Conservation (phyloP, 2,113 vertebrate species). For the Dasyprocta punctata region DNA sequence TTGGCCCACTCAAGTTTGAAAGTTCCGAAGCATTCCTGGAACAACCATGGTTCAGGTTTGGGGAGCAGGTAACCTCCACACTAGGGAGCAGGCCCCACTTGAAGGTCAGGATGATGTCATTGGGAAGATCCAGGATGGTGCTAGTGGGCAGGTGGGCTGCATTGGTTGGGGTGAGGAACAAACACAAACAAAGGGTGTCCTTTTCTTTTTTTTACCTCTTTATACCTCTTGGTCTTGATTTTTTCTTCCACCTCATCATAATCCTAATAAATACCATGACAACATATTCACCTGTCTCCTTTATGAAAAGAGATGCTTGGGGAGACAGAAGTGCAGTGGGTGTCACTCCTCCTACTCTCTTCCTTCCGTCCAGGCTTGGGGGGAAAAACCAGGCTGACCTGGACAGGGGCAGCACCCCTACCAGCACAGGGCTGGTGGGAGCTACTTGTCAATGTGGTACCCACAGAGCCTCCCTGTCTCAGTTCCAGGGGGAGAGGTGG, state of each 20-base stretch:
- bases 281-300: not conserved
- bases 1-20: not conserved
- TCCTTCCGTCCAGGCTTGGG: not conserved
- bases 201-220: not conserved
- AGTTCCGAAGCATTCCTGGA: not conserved
- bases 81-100: not conserved
- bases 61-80: not conserved
- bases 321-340: not conserved
- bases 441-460: not conserved
- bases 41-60: not conserved
- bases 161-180: accelerated
- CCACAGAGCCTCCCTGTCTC: not conserved
- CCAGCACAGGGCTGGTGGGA: not conserved
- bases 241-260: not conserved
- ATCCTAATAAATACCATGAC: not conserved
- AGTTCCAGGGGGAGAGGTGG: not conserved
- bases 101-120: not conserved
- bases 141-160: not conserved
- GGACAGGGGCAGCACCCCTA: not conserved
- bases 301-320: not conserved
- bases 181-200: not conserved
- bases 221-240: not conserved
- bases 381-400: not conserved
- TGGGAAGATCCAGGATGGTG: not conserved
- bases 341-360: not conserved